Conservation (phyloP, 2,797 vertebrate genomes). For the Fistularia commersonii region DNA sequence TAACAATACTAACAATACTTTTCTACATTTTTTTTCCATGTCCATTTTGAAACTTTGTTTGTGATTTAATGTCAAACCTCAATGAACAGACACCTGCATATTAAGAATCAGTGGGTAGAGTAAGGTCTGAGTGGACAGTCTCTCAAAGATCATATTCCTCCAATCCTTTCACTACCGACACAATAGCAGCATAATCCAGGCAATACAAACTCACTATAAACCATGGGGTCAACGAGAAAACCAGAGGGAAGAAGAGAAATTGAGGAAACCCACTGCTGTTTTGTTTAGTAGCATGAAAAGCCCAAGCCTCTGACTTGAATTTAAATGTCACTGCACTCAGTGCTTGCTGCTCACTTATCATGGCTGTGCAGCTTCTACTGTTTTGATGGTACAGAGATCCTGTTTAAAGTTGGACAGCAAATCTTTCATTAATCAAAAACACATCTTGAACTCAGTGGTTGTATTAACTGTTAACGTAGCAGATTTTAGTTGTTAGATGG, state of each 20-base stretch:
- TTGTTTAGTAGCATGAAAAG: conserved; percentile 43
- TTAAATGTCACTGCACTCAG: conserved; percentile 42
- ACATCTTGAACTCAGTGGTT: conserved; percentile 19
- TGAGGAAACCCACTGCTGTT: conserved; percentile 18
- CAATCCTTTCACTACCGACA: conserved; percentile 12
- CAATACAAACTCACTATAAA: conserved; percentile 17
- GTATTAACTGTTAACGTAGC: conserved; percentile 8
- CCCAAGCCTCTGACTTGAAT: conserved; percentile 50
- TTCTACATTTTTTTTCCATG: no score
- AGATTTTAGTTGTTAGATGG: conserved; percentile 17
- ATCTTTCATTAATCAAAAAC: conserved; percentile 11
- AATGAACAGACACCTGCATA: no score
- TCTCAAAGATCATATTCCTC: no score
- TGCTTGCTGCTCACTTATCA: conserved; percentile 44
- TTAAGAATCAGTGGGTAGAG: no score
- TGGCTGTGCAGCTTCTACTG: conserved; percentile 6
- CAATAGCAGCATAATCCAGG: conserved; percentile 3
- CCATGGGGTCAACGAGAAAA: conserved; percentile 5
- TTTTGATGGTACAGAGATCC: conserved; percentile 9
- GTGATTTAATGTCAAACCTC: no score
- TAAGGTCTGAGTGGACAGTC: no score
- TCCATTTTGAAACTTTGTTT: no score
- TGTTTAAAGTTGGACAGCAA: conserved; percentile 7
- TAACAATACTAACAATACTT: no score
- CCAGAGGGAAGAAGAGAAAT: conserved; percentile 5